Conservation (phyloP, 2,113 vertebrate species). For the Dicrurus megarhynchus region DNA sequence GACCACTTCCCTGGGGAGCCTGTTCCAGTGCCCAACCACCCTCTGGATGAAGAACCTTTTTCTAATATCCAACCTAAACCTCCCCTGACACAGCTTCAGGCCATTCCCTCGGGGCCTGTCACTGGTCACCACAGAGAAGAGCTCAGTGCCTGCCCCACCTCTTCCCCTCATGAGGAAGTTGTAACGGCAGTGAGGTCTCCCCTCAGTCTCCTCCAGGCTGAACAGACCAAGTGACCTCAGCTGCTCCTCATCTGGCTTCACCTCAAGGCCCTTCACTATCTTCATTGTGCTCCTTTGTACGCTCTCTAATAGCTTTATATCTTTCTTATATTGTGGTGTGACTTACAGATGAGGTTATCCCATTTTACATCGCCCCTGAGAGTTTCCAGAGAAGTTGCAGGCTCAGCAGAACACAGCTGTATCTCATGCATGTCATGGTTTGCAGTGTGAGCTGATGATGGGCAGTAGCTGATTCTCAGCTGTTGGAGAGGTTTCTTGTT, state of each 20-base stretch:
- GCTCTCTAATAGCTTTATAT: background rate
- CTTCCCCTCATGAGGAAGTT: rapidly evolving
- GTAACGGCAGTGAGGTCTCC: background rate
- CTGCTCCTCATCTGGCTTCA: rapidly evolving
- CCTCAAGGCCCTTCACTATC: background rate
- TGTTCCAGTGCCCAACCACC: rapidly evolving
- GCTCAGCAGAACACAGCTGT: background rate
- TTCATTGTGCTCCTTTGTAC: background rate
- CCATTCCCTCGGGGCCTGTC: rapidly evolving
- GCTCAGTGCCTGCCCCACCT: background rate
- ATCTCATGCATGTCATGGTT: background rate
- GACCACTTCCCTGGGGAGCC: background rate
- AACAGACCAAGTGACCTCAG: background rate
- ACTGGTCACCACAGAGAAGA: background rate
- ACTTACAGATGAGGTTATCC: background rate
- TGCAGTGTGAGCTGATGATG: background rate
- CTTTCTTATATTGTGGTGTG: background rate
- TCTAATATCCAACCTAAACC: background rate
- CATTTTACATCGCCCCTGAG: background rate
- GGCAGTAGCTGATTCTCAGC: background rate
- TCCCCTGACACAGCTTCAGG: background rate
- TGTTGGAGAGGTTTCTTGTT: background rate
- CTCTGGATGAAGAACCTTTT: background rate
- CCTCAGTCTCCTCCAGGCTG: background rate
- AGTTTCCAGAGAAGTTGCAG: background rate